These are phyloP conservation scores for Tetragnatha montana DNA, from an alignment of 2,888 invertebrate genomes.

Conservation along the genomic window DNA sequence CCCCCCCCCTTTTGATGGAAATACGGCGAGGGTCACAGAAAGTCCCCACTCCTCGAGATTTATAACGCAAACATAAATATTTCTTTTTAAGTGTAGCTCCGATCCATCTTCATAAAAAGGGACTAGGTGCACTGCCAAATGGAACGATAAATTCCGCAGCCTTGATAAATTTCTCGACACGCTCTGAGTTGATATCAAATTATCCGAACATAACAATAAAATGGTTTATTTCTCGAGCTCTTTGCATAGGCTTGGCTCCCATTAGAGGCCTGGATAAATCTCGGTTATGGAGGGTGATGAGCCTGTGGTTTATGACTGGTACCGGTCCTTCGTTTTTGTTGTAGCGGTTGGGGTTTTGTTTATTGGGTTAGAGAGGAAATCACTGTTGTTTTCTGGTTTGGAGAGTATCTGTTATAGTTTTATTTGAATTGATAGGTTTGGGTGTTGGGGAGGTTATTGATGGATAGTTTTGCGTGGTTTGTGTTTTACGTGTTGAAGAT, in stretches of 20 bases:
- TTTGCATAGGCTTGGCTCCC: neutral
- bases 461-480: too few species aligned
- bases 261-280: neutral
- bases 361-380: too few species aligned
- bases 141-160: neutral
- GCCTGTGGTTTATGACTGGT: neutral
- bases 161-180: neutral
- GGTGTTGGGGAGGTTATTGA: too few species aligned
- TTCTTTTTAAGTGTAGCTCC: conserved; percentile 11
- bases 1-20: neutral
- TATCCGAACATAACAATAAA: conserved; percentile 1
- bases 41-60: neutral
- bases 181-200: neutral
- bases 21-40: neutral
- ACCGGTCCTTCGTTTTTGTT: neutral
- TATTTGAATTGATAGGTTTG: too few species aligned
- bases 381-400: too few species aligned
- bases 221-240: neutral
- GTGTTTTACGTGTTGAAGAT: too few species aligned
- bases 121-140: neutral
- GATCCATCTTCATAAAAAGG: conserved; percentile 18
- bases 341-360: too few species aligned
- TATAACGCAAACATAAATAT: conserved; percentile 21
- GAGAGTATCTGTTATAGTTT: too few species aligned
- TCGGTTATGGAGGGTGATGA: neutral